Percentiles rank a stretch among this genome's conserved stretches.
phyloP scores from a whole-genome alignment of 1,140 invertebrate genomes.

The Drosophila kurseongensis region DNA sequence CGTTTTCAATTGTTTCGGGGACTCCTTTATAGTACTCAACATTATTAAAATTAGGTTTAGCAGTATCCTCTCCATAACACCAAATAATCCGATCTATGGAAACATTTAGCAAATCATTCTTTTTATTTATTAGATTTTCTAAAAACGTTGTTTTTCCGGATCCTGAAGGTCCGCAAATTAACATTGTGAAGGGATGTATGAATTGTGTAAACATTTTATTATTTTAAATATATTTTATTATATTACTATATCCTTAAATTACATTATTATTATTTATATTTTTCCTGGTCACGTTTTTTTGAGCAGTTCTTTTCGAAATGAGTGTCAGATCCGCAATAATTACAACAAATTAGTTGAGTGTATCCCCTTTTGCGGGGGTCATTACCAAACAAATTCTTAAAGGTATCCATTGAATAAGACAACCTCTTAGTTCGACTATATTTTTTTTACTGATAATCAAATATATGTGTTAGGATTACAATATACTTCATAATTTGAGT shows the following conservation, averaged over 20 bases:
- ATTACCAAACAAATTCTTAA: background rate
- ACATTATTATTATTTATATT: background rate
- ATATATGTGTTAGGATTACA: too few species aligned
- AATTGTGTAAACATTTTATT: background rate
- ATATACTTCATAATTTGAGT: background rate
- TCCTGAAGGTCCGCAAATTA: background rate
- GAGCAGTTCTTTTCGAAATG: constrained; percentile 1
- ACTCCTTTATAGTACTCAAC: too few species aligned
- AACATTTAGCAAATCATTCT: background rate
- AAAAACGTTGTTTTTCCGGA: constrained; percentile 1
- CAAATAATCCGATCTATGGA: constrained; percentile 1
- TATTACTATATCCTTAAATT: background rate
- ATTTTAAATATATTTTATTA: background rate
- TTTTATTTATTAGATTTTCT: constrained; percentile 1
- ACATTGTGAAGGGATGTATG: constrained; percentile 5
- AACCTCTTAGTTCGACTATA: background rate
- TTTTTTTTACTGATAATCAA: background rate
- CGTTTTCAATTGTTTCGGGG: too few species aligned
- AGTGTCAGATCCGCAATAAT: constrained; percentile 2
- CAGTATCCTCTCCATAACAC: constrained; percentile 1
- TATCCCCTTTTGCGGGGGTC: background rate
- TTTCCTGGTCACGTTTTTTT: constrained; percentile 1
- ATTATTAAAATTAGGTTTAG: too few species aligned
- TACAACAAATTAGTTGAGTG: background rate
- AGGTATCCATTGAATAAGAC: background rate